phyloP scores from a whole-genome alignment of 2,888 invertebrate genomes.

The Dicyrtoma fusca region DNA sequence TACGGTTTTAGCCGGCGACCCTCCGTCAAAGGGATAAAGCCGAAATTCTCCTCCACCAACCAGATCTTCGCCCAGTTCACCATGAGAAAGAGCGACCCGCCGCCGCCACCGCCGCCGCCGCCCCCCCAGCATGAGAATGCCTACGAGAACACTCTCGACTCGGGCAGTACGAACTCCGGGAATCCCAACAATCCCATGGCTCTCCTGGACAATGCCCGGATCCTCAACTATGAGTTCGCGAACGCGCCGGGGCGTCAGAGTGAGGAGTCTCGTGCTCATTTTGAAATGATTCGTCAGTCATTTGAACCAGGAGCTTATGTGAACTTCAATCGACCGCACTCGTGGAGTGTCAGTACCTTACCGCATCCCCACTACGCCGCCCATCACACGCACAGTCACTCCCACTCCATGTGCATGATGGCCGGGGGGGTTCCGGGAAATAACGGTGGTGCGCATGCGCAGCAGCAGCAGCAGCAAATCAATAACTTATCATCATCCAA shows the following conservation, averaged over 20 bases:
- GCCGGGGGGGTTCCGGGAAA: conserved; percentile 1
- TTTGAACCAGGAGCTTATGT: conserved; percentile 53
- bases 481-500: conserved; percentile 39
- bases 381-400: conserved; percentile 48
- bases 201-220: conserved; percentile 27
- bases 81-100: conserved; percentile 43
- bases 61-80: conserved; percentile 57
- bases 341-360: conserved; percentile 40
- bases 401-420: conserved; percentile 41
- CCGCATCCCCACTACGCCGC: conserved; percentile 48
- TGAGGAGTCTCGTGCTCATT: conserved; percentile 46
- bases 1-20: conserved; percentile 89
- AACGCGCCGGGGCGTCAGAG: conserved; percentile 45
- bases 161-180: no score
- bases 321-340: conserved; percentile 56
- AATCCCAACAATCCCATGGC: background rate
- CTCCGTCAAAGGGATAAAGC: conserved; percentile 84
- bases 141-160: background rate
- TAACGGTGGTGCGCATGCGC: conserved; percentile 8
- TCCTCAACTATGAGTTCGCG: conserved; percentile 43
- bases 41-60: conserved; percentile 76
- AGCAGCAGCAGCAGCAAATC: conserved; percentile 45
- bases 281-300: conserved; percentile 55
- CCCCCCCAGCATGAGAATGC: conserved; percentile 54
- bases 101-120: conserved; percentile 19